Evolutionary conservation across 2,797 vertebrate species (phyloP).

Genomic region (Sphaeramia orbicularis): DNA sequence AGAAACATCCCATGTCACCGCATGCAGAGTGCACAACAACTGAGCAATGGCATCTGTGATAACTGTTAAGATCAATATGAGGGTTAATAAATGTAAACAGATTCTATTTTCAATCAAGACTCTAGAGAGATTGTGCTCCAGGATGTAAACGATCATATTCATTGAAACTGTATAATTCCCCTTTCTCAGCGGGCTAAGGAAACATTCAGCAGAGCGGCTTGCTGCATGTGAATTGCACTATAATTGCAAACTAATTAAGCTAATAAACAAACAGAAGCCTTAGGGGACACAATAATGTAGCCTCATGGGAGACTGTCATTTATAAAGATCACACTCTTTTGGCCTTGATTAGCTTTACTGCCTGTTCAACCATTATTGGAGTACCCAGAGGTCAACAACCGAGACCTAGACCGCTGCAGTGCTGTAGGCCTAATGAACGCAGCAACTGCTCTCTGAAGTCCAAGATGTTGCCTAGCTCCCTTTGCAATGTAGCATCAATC

Average conservation of each 20-base stretch:
- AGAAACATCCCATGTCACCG: constrained; percentile 4
- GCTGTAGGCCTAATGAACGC: constrained; percentile 59
- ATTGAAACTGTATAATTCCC: constrained; percentile 52
- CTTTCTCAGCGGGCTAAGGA: constrained; percentile 47
- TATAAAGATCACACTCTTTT: constrained; percentile 67
- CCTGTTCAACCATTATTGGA: constrained; percentile 55
- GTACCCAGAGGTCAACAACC: constrained; percentile 60
- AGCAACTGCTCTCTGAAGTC: constrained; percentile 60
- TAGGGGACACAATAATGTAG: constrained; percentile 57
- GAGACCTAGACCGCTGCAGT: constrained; percentile 23
- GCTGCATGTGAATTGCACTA: constrained; percentile 50
- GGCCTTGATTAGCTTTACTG: constrained; percentile 68
- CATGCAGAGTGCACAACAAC: constrained; percentile 5
- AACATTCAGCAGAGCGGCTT: constrained; percentile 41
- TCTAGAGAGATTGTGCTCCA: constrained; percentile 40
- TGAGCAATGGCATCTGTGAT: constrained; percentile 3
- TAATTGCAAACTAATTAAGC: constrained; percentile 78
- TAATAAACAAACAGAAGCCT: constrained; percentile 77
- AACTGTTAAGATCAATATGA: constrained; percentile 41
- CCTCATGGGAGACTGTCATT: constrained; percentile 59
- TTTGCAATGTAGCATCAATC: constrained; percentile 53
- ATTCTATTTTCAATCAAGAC: constrained; percentile 46
- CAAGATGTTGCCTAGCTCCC: constrained; percentile 42
- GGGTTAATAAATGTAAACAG: constrained; percentile 53
- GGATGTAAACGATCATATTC: constrained; percentile 49